Evolutionary conservation across 2,888 invertebrate species (phyloP).

Genomic region (Steromphala cineraria): DNA sequence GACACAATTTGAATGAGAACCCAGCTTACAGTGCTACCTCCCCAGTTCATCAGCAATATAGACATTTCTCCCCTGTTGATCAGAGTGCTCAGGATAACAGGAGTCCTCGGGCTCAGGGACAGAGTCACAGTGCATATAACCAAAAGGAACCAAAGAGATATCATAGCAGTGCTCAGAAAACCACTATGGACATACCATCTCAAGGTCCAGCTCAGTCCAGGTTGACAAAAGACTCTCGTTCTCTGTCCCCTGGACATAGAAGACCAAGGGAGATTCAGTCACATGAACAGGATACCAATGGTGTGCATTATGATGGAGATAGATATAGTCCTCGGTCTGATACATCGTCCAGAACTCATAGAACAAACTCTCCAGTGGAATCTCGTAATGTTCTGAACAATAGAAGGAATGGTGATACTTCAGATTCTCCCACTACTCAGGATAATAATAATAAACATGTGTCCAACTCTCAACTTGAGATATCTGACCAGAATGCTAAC

Average conservation of each 20-base stretch:
- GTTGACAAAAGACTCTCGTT: neutral
- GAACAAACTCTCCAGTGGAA: neutral
- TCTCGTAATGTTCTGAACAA: neutral
- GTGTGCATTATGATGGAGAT: neutral
- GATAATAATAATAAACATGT: neutral
- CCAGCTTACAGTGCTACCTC: conserved; percentile 3
- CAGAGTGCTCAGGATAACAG: neutral
- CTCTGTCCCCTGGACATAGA: neutral
- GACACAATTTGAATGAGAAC: neutral
- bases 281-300: neutral
- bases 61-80: neutral
- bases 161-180: neutral
- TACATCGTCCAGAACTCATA: too few relatives aligned
- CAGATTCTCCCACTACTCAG: neutral
- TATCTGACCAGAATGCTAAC: neutral
- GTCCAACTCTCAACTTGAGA: neutral
- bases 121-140: conserved; percentile 6
- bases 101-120: neutral
- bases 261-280: neutral
- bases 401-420: neutral
- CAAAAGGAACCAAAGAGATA: neutral
- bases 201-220: neutral
- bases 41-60: neutral
- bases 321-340: neutral
- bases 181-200: neutral